Base-by-base conservation (phyloP, 1,140 invertebrate species). In the Thalassaphorura encarpata region DNA sequence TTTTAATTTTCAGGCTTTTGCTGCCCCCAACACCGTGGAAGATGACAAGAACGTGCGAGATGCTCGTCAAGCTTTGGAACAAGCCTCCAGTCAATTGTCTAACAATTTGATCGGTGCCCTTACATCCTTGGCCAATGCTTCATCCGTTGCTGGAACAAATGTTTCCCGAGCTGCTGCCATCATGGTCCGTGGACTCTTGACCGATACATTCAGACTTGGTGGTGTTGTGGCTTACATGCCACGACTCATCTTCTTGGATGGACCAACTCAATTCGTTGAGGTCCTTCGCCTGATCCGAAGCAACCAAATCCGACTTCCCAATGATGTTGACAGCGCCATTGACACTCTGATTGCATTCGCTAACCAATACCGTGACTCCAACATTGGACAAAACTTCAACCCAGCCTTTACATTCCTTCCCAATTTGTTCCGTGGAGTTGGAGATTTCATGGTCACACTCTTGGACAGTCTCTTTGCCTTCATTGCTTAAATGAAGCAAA, bases 221-320 rank as follows among this genome's bases (percentile, higher is more conserved):
- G 57, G 57, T 16, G 63, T 65, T 28, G 63, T 60, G 5, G 63
- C 57, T 19, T 65, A 65, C 58, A 60, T 65, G 60, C 63, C 63
- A 46, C 45, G 58, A 8, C 55, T 65, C 41, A 60, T 65, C 54
- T 62, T 65, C 52, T 47, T 65, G 45, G 63, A 65, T 40, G 63
- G 63, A 55, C 63, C 63, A 19, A 65, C 60, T 21, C 63, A 65
- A 36, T 65, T 65, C 58, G 47, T 65, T 40, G 63, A 65, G 48
- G 61, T 61, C 21, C 51, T 65, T 2, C 40, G 58, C 19, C 58
- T 65, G 18, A 54, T 65, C 60, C 45, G 63, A 42, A 60, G 53
- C 57, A 65, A 65, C 58, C 63, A 65, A 27, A 55, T 65, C 43
- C 63, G 63, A 18, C 5, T 65, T 18, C 63, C 63, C 23, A 65